Evolutionary conservation across 2,888 invertebrate genomes (phyloP), one percentile per base, ranked within the genome.

Genomic region (Trichogramma evanescens): DNA sequence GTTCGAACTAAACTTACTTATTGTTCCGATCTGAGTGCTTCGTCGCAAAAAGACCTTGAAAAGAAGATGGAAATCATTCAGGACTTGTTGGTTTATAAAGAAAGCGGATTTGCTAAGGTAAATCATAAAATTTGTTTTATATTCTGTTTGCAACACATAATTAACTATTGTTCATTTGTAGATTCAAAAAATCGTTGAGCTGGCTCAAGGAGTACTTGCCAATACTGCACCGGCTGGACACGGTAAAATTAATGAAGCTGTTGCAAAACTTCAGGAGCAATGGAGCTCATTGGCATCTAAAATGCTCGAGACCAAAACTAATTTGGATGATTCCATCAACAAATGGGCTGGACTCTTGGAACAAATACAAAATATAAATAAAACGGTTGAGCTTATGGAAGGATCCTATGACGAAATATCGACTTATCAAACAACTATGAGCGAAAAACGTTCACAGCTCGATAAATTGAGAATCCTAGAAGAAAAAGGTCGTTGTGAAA

Each of bases 191-290:
- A 84, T 93, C 49, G 89, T 95, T n/a, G 95, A 95, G 71, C 79
- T 92, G 67, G 95, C 94, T 0, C 96, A 97, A 78, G 88, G 86
- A 67, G 92, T 95, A 0, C 80, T 95, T 70, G 91, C 92, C 0
- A 95, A 94, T 72, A 95, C 96, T 0, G 92, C 95, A 0, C 89
- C 92, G 1, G 81, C 85, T 44, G 96, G 96, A 0, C 94, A 96
- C 68, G 88, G 89, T 67, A 83, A 86, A 41, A 93, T 97, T 56
- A 94, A 95, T 69, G 87, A 89, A 66, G 85, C 89, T 4, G 79
- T 96, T 5, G 86, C 89, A 1, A 85, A 86, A 61, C 80, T 96
- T 51, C 95, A 96, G 80, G 90, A 91, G 72, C 88, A 92, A 70
- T 95, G 95, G 95, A 93, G 94, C 40, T 84, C 86, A 6, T 80